Evolutionary conservation across 2,797 vertebrate species (phyloP).

Genomic region (Miichthys miiuy): DNA sequence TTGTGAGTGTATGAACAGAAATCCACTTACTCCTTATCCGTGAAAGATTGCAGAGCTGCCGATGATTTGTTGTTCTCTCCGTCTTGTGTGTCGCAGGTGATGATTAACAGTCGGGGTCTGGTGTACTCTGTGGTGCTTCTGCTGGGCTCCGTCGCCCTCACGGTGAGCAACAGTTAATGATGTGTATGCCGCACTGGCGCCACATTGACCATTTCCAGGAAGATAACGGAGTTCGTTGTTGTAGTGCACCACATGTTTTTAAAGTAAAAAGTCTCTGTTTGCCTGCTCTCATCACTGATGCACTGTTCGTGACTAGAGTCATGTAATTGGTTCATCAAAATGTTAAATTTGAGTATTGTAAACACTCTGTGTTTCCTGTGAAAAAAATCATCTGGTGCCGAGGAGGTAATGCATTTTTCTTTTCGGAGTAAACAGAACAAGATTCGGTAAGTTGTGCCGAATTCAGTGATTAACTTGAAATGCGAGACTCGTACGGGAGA

Average conservation of each 20-base stretch:
- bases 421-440: not conserved
- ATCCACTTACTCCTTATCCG: not conserved
- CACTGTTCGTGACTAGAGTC: constrained; percentile 22
- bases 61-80: not conserved
- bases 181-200: not conserved
- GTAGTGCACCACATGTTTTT: not conserved
- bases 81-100: constrained; percentile 85
- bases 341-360: constrained; percentile 24
- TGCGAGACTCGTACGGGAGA: not conserved
- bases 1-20: not conserved
- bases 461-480: not conserved
- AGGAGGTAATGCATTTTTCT: not conserved
- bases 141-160: constrained; percentile 95
- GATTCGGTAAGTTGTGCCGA: not conserved
- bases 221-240: not conserved
- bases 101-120: constrained; percentile 95
- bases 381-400: not conserved
- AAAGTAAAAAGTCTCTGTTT: constrained; percentile 9
- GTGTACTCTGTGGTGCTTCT: constrained; percentile 95
- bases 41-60: not conserved
- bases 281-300: not conserved
- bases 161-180: constrained; percentile 85
- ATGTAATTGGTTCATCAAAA: constrained; percentile 38
- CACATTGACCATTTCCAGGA: not conserved
- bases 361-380: not conserved